Evolutionary conservation across 1,140 invertebrate genomes (phyloP).

Genomic region (Zaprionus inermis): DNA sequence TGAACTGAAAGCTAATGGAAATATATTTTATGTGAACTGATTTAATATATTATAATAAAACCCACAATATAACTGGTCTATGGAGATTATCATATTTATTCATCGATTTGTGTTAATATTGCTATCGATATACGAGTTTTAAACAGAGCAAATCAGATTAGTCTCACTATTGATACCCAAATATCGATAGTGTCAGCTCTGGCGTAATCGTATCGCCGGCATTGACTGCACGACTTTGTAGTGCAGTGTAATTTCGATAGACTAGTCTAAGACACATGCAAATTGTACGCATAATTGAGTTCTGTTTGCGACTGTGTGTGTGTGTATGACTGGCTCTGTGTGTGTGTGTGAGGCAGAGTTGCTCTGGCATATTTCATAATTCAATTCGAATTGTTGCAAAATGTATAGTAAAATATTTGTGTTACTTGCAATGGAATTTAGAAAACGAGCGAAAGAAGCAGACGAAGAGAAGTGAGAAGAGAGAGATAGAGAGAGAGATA

Average conservation of each 20-base stretch:
- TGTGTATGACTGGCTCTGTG: conserved; percentile 4
- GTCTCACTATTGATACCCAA: too few species aligned
- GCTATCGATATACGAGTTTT: too few species aligned
- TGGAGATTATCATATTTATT: too few species aligned
- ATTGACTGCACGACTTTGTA: not conserved
- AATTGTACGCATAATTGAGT: conserved; percentile 69
- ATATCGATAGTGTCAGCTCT: not conserved
- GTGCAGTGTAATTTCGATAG: conserved; percentile 8
- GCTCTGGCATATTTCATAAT: conserved; percentile 67
- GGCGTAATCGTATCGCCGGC: too few species aligned
- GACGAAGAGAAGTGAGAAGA: not conserved
- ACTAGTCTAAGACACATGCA: conserved; percentile 41
- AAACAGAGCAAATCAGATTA: too few species aligned
- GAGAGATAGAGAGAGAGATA: not conserved
- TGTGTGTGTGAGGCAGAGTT: conserved; percentile 15
- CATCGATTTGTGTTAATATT: too few species aligned
- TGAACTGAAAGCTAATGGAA: too few species aligned
- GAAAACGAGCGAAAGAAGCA: not conserved
- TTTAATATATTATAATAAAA: too few species aligned
- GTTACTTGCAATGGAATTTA: conserved; percentile 14
- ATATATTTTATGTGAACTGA: too few species aligned
- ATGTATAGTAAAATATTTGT: conserved; percentile 55
- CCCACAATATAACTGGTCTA: too few species aligned
- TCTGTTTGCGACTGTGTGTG: conserved; percentile 32
- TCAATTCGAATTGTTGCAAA: conserved; percentile 76